Evolutionary conservation across 1,140 invertebrate species (phyloP).

Genomic region (Drosophila bocki): DNA sequence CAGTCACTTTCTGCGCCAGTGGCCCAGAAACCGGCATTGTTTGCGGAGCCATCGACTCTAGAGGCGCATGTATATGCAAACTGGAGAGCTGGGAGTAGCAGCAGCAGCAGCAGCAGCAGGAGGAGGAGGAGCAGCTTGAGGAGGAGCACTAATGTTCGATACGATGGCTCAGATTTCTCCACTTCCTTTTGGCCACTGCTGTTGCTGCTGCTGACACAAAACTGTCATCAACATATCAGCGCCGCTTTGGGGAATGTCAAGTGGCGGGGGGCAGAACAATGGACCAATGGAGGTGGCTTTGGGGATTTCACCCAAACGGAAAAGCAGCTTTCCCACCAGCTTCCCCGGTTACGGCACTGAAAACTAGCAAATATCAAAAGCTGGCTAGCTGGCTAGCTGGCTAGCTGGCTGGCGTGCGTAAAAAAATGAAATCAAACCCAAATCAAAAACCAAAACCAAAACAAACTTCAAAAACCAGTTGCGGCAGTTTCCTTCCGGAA

Average conservation of each 20-base stretch:
- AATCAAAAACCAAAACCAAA: conserved; percentile 14
- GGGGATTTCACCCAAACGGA: conserved; percentile 39
- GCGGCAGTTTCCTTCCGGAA: conserved; percentile 80
- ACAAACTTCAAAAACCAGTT: conserved; percentile 64
- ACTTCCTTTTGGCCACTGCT: conserved; percentile 64
- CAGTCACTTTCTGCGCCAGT: conserved; percentile 66
- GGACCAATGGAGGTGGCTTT: conserved; percentile 26
- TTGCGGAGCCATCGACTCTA: conserved; percentile 33
- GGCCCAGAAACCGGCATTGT: conserved; percentile 54
- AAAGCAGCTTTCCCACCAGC: conserved; percentile 50
- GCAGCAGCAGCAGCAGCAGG: not conserved
- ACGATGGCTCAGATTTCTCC: conserved; percentile 67
- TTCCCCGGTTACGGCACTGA: conserved; percentile 66
- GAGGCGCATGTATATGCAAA: conserved; percentile 13
- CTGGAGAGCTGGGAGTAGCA: conserved; percentile 8
- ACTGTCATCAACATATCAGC: conserved; percentile 74
- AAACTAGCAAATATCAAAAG: conserved; percentile 32
- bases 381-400: not conserved
- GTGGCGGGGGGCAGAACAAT: conserved; percentile 6
- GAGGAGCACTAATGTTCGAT: conserved; percentile 18
- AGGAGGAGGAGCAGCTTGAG: not conserved
- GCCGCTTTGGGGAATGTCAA: conserved; percentile 48
- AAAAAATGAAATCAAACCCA: conserved; percentile 22
- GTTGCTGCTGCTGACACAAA: conserved; percentile 59
- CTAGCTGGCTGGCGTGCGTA: not conserved